These are phyloP conservation scores for Adrianichthys oophorus DNA, from an alignment of 2,797 vertebrate genomes.

Conservation along the genomic window DNA sequence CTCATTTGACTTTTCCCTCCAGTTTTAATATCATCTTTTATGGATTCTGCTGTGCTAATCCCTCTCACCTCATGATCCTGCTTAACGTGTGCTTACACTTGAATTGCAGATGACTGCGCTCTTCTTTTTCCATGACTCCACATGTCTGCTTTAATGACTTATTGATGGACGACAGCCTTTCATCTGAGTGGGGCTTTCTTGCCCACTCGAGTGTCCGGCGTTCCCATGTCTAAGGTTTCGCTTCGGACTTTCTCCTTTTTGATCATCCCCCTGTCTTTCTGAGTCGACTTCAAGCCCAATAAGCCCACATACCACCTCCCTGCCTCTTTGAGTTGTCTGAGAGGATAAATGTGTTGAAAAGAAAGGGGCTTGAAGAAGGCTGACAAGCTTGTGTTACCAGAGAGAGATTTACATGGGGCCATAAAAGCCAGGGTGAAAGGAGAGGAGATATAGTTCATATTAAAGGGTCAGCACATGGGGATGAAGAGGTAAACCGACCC, in stretches of 20 bases:
- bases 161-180: conserved; percentile 74
- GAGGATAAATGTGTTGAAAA: conserved; percentile 72
- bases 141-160: conserved; percentile 69
- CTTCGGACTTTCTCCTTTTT: conserved; percentile 68
- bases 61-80: conserved; percentile 34
- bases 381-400: conserved; percentile 71
- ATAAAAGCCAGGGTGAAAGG: conserved; percentile 70
- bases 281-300: conserved; percentile 60
- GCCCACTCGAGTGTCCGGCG: conserved; percentile 64
- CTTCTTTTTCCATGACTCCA: conserved; percentile 34
- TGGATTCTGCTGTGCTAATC: conserved; percentile 36
- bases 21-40: conserved; percentile 40
- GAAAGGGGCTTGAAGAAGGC: conserved; percentile 54
- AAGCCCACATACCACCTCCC: conserved; percentile 52
- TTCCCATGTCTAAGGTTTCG: conserved; percentile 77
- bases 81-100: conserved; percentile 16
- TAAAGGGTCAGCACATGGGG: conserved; percentile 56
- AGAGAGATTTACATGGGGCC: conserved; percentile 72
- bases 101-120: conserved; percentile 28
- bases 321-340: conserved; percentile 59
- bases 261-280: conserved; percentile 62
- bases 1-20: conserved; percentile 31
- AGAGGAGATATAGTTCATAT: conserved; percentile 58
- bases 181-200: conserved; percentile 66
- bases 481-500: conserved; percentile 67